A percentile compares a stretch with the other conserved stretches of the same genome.
Evolutionary conservation across 2,797 vertebrate genomes (phyloP).

Genomic region (Anisognathus igniventris): DNA sequence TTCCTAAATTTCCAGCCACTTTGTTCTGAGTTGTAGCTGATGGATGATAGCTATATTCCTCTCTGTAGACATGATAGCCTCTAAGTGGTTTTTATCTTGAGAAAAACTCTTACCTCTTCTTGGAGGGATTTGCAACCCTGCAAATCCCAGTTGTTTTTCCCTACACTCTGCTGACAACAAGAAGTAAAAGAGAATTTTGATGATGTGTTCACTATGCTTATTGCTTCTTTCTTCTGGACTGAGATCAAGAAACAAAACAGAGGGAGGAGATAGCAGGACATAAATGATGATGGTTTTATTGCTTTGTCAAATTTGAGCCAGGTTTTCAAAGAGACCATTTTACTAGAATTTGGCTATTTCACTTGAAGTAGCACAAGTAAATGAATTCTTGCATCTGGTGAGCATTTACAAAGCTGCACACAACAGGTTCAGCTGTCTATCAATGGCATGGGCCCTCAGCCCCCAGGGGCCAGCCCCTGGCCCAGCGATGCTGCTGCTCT

Average conservation of each 20-base stretch:
- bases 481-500: accelerated
- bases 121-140: background rate
- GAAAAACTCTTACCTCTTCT: background rate
- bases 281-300: background rate
- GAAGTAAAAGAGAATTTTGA: background rate
- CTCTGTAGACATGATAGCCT: background rate
- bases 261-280: background rate
- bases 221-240: background rate
- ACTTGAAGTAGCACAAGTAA: background rate
- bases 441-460: background rate
- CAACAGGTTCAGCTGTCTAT: background rate
- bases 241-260: background rate
- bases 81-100: background rate
- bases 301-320: background rate
- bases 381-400: background rate
- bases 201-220: background rate
- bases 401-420: background rate
- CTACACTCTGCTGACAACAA: background rate
- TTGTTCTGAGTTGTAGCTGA: background rate
- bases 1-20: background rate
- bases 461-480: accelerated
- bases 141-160: background rate
- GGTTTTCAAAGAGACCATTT: background rate
- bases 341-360: background rate
- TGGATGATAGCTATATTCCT: background rate